Evolutionary conservation across 92 coral and sea anemone species (phyloP).

Genomic region (Epizoanthus stellaris): DNA sequence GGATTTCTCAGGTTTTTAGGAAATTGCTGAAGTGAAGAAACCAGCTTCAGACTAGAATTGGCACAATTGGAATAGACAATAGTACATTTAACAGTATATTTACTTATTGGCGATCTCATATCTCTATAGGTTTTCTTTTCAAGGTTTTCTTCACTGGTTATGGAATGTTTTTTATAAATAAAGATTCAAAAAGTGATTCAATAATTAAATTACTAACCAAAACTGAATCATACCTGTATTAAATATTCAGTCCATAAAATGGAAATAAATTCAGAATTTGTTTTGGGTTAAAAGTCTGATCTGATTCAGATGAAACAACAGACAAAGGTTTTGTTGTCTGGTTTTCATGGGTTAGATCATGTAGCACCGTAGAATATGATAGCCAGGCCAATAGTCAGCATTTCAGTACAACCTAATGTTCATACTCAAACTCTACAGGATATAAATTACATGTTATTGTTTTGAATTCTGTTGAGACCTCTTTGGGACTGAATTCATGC

Average conservation of each 20-base stretch:
- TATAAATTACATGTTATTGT: not conserved
- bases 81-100: not conserved
- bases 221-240: conserved; percentile 5
- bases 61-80: not conserved
- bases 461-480: not conserved
- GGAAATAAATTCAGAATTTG: not conserved
- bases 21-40: not conserved
- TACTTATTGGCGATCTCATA: not conserved
- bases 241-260: not conserved
- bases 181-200: not conserved
- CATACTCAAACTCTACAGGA: not conserved
- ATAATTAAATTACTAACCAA: conserved; percentile 2
- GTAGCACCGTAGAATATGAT: not conserved
- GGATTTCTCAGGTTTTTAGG: conserved; percentile 11
- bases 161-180: conserved; percentile 6
- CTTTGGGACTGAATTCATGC: no score
- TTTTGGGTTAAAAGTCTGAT: not conserved
- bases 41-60: not conserved
- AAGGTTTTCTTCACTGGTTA: not conserved
- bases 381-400: no score
- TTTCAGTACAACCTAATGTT: no score
- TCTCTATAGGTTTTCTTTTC: not conserved
- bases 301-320: not conserved
- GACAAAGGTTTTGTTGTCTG: conserved; percentile 4
- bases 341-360: not conserved